Percentiles rank a stretch among this genome's conserved stretches.
Conservation (phyloP, 2,797 vertebrate species). For the Ambastaia sidthimunki region DNA sequence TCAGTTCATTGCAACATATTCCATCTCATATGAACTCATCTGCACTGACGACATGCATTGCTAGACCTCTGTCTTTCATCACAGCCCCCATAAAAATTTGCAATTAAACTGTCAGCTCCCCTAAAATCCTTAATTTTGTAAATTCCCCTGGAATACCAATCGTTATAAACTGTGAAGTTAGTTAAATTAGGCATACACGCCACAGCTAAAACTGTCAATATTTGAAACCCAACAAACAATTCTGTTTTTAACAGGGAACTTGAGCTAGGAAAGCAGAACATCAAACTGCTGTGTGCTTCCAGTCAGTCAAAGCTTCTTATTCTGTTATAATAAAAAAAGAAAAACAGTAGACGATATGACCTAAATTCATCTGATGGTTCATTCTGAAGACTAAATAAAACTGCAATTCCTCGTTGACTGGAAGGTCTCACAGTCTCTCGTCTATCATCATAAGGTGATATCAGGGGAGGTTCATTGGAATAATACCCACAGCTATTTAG, state of each 20-base stretch:
- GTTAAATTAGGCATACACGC: neutral
- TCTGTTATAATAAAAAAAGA: slow-evolving; percentile 15
- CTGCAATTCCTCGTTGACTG: slow-evolving; percentile 25
- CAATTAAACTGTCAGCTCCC: neutral
- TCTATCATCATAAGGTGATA: slow-evolving; percentile 40
- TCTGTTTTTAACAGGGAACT: neutral
- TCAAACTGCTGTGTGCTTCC: neutral
- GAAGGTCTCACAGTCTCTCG: slow-evolving; percentile 20
- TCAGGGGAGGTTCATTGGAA: slow-evolving; percentile 33
- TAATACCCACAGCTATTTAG: slow-evolving; percentile 41
- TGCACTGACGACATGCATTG: neutral
- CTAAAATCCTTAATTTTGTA: neutral
- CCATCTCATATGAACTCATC: neutral
- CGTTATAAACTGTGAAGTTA: neutral
- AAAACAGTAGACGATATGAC: slow-evolving; percentile 21
- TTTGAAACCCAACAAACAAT: neutral
- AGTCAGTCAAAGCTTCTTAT: slow-evolving; percentile 7
- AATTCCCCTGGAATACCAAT: neutral
- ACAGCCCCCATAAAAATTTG: neutral
- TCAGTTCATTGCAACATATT: neutral
- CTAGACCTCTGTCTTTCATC: neutral
- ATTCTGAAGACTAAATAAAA: slow-evolving; percentile 37
- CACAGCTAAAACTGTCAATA: neutral
- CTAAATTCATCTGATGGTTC: slow-evolving; percentile 28
- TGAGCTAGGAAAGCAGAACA: neutral